phyloP scores from a whole-genome alignment of 2,888 invertebrate species.

The Cephus sareptanus region DNA sequence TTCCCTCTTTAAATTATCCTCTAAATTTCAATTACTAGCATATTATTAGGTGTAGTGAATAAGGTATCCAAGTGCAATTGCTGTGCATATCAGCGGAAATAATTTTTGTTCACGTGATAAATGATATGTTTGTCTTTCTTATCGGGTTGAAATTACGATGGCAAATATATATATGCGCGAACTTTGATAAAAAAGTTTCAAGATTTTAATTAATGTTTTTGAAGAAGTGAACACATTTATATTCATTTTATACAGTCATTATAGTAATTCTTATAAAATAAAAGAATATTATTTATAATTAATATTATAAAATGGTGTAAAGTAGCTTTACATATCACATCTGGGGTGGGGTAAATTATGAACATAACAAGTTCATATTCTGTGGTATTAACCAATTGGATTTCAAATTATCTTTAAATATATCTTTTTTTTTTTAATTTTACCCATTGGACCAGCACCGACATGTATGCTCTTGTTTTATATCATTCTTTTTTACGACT shows the following conservation, averaged over 20 bases:
- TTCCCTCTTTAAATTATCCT: not conserved
- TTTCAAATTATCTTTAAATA: constrained; percentile 1
- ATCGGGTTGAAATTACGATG: not conserved
- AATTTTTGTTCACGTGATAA: constrained; percentile 26
- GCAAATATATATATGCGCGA: not conserved
- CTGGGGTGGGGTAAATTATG: constrained; percentile 54
- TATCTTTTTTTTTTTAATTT: not conserved
- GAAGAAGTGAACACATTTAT: constrained; percentile 28
- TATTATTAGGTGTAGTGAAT: not conserved
- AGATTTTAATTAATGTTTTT: not conserved
- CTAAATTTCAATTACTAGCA: not conserved
- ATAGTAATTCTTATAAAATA: constrained; percentile 53
- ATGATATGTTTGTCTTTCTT: constrained; percentile 21
- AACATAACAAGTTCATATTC: constrained; percentile 20
- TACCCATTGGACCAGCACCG: not conserved
- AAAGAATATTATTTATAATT: constrained; percentile 54
- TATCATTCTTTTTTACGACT: not conserved
- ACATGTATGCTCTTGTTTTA: not conserved
- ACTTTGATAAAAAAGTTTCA: not conserved
- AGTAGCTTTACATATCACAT: constrained; percentile 66
- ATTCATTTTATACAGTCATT: constrained; percentile 51
- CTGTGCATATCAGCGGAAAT: not conserved
- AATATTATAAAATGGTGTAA: constrained; percentile 60
- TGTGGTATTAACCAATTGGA: not conserved
- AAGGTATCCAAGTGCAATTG: not conserved